Conservation (phyloP, 2,797 vertebrate genomes). For the Gadopsis marmoratus region DNA sequence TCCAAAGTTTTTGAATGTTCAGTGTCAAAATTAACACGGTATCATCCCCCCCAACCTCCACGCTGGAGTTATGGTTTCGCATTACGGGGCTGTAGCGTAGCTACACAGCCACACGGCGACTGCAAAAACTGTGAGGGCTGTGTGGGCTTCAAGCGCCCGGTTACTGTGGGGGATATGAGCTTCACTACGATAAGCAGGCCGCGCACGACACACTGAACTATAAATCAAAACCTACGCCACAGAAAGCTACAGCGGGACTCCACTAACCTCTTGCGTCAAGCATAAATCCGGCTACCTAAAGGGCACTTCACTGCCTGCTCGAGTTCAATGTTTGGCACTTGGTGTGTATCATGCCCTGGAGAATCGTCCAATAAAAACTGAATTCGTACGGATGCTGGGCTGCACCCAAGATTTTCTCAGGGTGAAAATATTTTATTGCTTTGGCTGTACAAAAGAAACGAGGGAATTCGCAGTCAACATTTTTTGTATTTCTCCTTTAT, state of each 20-base stretch:
- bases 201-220: neutral
- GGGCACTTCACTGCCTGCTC: neutral
- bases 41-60: no score
- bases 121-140: no score
- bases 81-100: no score
- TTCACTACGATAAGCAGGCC: neutral
- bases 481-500: neutral
- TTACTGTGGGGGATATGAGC: neutral
- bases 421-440: conserved; percentile 11
- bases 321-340: neutral
- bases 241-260: no score
- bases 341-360: conserved; percentile 7
- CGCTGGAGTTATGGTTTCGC: no score
- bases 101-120: no score
- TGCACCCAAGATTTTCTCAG: conserved; percentile 10
- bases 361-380: neutral
- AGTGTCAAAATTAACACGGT: no score
- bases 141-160: neutral
- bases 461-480: neutral
- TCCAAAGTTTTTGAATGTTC: no score
- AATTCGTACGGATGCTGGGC: neutral
- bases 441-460: conserved; percentile 8
- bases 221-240: neutral
- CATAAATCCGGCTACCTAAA: neutral
- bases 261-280: neutral